These are phyloP conservation scores for Axinella damicornis DNA, from an alignment of 37 sponge, comb jelly and placozoan genomes.

Conservation along the genomic window DNA sequence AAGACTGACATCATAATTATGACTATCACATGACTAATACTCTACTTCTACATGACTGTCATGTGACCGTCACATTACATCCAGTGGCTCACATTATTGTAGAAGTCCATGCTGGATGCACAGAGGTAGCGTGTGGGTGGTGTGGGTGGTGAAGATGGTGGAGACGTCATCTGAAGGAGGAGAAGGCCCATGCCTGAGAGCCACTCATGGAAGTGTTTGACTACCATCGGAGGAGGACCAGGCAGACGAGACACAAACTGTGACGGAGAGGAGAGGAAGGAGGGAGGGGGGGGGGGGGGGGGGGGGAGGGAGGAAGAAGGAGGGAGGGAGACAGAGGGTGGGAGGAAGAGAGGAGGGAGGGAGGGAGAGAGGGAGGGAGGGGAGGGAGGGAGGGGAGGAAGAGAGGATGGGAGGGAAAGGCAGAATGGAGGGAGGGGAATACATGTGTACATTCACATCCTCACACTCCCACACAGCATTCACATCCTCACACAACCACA, in stretches of 20 bases:
- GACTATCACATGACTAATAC: neutral
- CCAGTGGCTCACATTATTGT: slow-evolving; percentile 89
- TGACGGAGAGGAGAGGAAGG: neutral
- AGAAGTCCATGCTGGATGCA: slow-evolving; percentile 95
- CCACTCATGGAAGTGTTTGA: slow-evolving; percentile 98
- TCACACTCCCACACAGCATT: too few species aligned
- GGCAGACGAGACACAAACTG: slow-evolving; percentile 82
- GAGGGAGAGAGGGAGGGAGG: too few species aligned
- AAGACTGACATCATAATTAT: too few species aligned
- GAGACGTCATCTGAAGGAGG: slow-evolving; percentile 78
- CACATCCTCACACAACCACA: too few species aligned
- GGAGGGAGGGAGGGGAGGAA: too few species aligned
- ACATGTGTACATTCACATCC: too few species aligned
- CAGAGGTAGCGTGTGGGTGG: slow-evolving; percentile 97
- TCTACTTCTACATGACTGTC: neutral
- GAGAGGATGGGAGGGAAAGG: too few species aligned
- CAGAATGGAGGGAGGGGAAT: too few species aligned
- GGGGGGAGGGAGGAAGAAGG: too few species aligned
- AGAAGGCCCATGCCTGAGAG: slow-evolving; percentile 86
- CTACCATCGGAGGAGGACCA: slow-evolving; percentile 76
- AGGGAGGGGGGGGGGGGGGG: too few species aligned
- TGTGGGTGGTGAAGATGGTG: slow-evolving; percentile 97
- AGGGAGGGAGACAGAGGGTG: too few species aligned
- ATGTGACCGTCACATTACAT: neutral
- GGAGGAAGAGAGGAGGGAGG: too few species aligned